Conservation (phyloP, 2,113 vertebrate species). For the Chaenogobius annularis region DNA sequence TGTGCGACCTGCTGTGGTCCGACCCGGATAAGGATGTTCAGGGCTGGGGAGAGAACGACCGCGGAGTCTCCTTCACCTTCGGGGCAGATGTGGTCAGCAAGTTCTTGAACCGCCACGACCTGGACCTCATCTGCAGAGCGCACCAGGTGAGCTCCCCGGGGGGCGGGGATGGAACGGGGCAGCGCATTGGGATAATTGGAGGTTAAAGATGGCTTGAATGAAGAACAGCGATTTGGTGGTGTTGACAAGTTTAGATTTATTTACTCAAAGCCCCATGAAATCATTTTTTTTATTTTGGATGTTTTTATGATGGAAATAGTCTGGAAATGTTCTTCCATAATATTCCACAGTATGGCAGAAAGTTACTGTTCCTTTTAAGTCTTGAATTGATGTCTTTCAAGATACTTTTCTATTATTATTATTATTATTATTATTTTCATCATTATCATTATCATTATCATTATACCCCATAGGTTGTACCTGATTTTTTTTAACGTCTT, state of each 20-base stretch:
- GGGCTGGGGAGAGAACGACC: slow-evolving; percentile 98
- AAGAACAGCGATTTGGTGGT: no score
- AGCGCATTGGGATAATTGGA: not conserved
- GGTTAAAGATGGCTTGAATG: not conserved
- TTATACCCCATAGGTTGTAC: no score
- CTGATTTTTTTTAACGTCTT: no score
- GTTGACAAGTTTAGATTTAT: not conserved
- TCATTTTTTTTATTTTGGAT: no score
- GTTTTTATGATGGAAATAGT: no score
- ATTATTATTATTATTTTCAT: no score
- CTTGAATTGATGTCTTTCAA: not conserved
- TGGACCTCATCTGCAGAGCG: slow-evolving; percentile 98
- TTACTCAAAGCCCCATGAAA: no score
- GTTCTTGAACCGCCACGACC: slow-evolving; percentile 97
- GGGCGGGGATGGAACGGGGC: no score
- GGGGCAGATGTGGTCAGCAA: slow-evolving; percentile 99
- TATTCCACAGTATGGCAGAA: no score
- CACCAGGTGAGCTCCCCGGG: slow-evolving; percentile 84
- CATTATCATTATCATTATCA: no score
- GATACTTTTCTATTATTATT: no score
- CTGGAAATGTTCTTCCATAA: no score
- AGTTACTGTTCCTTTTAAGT: not conserved
- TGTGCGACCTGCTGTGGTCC: slow-evolving; percentile 97
- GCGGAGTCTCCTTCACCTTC: slow-evolving; percentile 97
- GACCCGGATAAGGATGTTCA: slow-evolving; percentile 98